These are phyloP conservation scores for Actenoides hombroni DNA, from an alignment of 2,113 vertebrate species.

Conservation along the genomic window DNA sequence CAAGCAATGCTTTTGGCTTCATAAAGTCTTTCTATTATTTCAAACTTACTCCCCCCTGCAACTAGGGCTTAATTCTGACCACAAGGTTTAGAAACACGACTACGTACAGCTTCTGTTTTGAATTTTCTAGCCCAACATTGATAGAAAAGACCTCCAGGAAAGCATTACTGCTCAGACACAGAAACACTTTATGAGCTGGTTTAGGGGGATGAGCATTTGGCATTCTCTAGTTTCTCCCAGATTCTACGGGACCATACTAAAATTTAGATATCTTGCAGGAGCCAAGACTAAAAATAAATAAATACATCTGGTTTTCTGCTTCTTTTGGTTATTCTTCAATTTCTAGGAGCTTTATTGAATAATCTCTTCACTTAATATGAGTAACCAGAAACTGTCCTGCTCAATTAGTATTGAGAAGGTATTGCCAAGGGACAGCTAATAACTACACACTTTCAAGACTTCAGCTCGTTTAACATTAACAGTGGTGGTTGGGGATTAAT, in stretches of 20 bases:
- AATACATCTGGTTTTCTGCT: not conserved
- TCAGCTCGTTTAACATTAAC: not conserved
- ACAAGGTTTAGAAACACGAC: not conserved
- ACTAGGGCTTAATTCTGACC: not conserved
- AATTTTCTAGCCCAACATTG: not conserved
- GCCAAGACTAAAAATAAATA: slow-evolving; percentile 4
- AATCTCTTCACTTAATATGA: not conserved
- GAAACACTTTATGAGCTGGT: not conserved
- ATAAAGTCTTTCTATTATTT: not conserved
- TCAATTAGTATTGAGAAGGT: not conserved
- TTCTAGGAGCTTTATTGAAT: not conserved
- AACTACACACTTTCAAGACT: not conserved
- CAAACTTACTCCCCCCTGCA: not conserved
- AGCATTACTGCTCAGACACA: not conserved
- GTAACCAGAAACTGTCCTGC: not conserved
- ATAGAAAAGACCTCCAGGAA: not conserved
- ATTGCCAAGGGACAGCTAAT: not conserved
- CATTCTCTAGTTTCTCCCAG: not conserved
- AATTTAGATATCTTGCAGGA: slow-evolving; percentile 7
- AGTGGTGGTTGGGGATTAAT: not conserved
- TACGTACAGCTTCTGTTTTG: not conserved
- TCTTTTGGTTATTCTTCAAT: not conserved
- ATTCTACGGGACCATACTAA: not conserved
- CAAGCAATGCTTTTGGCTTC: not conserved
- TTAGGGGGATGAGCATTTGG: not conserved